phyloP scores from a whole-genome alignment of 2,888 invertebrate genomes.

The Heliconius erato region DNA sequence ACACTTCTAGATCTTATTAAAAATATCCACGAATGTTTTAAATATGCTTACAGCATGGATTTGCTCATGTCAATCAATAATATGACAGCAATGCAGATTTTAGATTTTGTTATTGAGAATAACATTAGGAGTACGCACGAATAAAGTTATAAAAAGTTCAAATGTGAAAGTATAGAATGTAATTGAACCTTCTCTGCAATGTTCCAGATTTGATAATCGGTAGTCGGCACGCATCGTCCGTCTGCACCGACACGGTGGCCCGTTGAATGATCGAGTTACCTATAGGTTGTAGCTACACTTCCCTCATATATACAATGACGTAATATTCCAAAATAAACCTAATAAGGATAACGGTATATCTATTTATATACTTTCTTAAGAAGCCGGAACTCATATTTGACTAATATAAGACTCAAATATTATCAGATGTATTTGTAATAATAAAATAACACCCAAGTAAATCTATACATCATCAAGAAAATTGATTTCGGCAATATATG shows the following conservation, averaged over 20 bases:
- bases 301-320: conserved; percentile 75
- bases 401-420: not conserved
- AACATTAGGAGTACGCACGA: conserved; percentile 51
- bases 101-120: conserved; percentile 50
- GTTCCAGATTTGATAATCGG: conserved; percentile 61
- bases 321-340: conserved; percentile 85
- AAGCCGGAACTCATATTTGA: not conserved
- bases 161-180: conserved; percentile 57
- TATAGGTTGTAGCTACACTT: conserved; percentile 51
- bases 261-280: conserved; percentile 49
- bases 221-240: conserved; percentile 60
- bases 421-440: not conserved
- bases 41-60: not conserved
- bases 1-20: not conserved
- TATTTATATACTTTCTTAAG: conserved; percentile 31
- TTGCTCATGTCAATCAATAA: conserved; percentile 54
- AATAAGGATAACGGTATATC: conserved; percentile 71
- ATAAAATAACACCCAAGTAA: conserved; percentile 5
- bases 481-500: conserved; percentile 72
- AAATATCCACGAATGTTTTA: not conserved
- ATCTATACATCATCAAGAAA: conserved; percentile 31
- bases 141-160: conserved; percentile 44
- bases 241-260: conserved; percentile 57
- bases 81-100: conserved; percentile 58
- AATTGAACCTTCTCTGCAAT: conserved; percentile 48